Percentiles rank a stretch among this genome's conserved stretches.
These are phyloP conservation scores for Atta colombica DNA, from an alignment of 1,140 invertebrate species.

Conservation along the genomic window DNA sequence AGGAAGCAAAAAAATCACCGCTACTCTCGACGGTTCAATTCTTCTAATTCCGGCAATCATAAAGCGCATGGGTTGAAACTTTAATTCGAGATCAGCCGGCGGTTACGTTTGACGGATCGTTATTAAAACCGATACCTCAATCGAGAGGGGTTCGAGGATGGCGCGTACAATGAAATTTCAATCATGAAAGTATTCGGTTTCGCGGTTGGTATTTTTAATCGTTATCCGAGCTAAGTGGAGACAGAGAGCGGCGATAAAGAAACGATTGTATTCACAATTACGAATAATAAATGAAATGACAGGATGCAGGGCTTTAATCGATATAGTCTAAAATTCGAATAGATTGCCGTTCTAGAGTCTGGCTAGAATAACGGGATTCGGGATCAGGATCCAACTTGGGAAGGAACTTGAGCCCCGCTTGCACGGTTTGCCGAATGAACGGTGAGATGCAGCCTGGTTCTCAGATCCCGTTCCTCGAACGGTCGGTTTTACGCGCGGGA, in stretches of 20 bases:
- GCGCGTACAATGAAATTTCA: slow-evolving; percentile 71
- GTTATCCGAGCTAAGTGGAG: background rate
- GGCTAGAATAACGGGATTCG: background rate
- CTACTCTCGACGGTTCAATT: slow-evolving; percentile 8
- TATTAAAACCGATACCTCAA: slow-evolving; percentile 46
- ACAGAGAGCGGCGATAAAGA: background rate
- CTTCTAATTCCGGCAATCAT: slow-evolving; percentile 53
- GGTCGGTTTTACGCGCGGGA: slow-evolving; percentile 68
- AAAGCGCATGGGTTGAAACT: slow-evolving; percentile 45
- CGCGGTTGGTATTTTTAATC: slow-evolving; percentile 13
- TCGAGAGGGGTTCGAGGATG: slow-evolving; percentile 40
- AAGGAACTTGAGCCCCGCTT: background rate
- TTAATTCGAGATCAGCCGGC: slow-evolving; percentile 44
- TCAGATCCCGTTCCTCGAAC: slow-evolving; percentile 33
- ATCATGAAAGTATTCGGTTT: slow-evolving; percentile 69
- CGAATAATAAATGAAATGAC: slow-evolving; percentile 60
- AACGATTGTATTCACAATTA: slow-evolving; percentile 50
- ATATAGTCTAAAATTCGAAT: slow-evolving; percentile 67
- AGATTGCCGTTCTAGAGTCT: slow-evolving; percentile 11
- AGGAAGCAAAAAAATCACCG: slow-evolving; percentile 5
- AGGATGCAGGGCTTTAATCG: slow-evolving; percentile 23
- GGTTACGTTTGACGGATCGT: slow-evolving; percentile 68
- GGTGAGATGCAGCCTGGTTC: slow-evolving; percentile 52
- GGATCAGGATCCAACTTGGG: background rate
- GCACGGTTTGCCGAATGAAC: slow-evolving; percentile 45